phyloP scores from a whole-genome alignment of 2,113 vertebrate species.

The Ariopsis seemanni region DNA sequence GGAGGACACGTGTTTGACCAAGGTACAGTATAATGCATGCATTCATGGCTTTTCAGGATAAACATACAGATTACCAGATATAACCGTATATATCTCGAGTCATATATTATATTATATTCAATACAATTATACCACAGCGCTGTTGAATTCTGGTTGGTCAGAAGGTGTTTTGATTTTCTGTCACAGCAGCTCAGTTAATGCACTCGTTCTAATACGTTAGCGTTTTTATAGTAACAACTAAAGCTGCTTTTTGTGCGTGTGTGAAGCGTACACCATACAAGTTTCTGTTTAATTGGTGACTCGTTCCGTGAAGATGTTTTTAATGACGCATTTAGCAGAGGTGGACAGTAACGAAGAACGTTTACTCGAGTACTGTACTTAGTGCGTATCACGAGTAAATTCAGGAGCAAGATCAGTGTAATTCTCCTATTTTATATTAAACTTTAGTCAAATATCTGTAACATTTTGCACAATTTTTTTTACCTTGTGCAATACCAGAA shows the following conservation, averaged over 20 bases:
- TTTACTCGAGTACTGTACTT: too few relatives aligned
- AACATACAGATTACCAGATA: neutral
- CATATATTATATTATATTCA: neutral
- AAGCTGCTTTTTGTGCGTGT: too few relatives aligned
- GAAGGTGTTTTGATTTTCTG: neutral
- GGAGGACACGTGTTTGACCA: constrained; percentile 82
- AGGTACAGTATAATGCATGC: constrained; percentile 48
- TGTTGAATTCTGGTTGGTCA: neutral
- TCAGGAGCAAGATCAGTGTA: too few relatives aligned
- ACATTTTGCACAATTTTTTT: too few relatives aligned
- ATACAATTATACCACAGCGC: neutral
- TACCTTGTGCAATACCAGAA: too few relatives aligned
- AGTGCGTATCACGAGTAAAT: too few relatives aligned
- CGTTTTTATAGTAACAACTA: neutral
- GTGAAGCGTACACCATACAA: neutral
- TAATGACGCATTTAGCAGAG: too few relatives aligned
- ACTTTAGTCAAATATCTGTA: too few relatives aligned
- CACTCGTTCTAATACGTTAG: neutral
- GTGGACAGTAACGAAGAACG: too few relatives aligned
- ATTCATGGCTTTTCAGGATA: too few relatives aligned
- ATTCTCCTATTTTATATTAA: too few relatives aligned
- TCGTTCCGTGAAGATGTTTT: neutral
- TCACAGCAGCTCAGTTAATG: neutral
- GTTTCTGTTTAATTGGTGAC: neutral
- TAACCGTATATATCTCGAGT: neutral